A percentile compares a stretch with the other conserved stretches of the same genome.
Conservation (phyloP, 2,888 invertebrate genomes). For the Lamellibrachia satsuma region DNA sequence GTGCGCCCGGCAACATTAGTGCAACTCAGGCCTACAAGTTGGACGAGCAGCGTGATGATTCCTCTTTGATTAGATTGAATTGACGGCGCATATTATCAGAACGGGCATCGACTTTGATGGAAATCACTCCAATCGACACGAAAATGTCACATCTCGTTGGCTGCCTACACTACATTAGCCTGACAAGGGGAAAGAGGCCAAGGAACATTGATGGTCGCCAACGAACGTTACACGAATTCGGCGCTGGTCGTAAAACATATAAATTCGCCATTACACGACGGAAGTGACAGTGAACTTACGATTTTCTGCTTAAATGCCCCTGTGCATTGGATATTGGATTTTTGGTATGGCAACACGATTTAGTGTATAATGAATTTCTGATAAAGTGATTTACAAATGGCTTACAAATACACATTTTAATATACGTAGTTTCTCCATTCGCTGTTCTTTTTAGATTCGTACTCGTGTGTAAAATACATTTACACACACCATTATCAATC, state of each 20-base stretch:
- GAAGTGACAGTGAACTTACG: not conserved
- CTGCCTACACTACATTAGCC: not conserved
- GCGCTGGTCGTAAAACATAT: not conserved
- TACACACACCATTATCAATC: not conserved
- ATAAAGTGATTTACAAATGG: not conserved
- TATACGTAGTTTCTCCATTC: not conserved
- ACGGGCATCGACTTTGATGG: not conserved
- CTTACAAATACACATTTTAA: not conserved
- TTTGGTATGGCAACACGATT: not conserved
- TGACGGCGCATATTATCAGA: not conserved
- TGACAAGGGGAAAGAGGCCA: not conserved
- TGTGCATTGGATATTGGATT: not conserved
- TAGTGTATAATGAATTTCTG: not conserved
- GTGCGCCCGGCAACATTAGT: not conserved
- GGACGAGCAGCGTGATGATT: not conserved
- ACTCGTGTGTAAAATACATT: not conserved
- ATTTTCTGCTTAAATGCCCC: not conserved
- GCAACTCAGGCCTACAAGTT: not conserved
- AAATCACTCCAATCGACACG: not conserved
- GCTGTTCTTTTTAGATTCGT: not conserved
- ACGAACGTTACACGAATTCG: not conserved
- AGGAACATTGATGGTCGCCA: not conserved
- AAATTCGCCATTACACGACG: not conserved
- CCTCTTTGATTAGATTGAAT: not conserved
- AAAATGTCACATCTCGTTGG: not conserved